Conservation (phyloP, 2,888 invertebrate genomes). For the Cephus rjabovi region DNA sequence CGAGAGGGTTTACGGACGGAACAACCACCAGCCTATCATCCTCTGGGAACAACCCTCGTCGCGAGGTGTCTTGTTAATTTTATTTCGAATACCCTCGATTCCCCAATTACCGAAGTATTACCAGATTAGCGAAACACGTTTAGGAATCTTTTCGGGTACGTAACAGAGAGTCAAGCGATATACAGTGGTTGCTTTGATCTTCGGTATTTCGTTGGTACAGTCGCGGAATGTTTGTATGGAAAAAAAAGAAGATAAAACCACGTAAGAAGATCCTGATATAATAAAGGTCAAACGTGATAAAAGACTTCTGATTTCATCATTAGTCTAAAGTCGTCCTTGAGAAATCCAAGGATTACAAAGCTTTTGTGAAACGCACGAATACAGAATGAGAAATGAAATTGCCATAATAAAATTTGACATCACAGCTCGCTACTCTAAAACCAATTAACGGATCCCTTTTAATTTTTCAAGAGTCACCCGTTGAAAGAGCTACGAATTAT, state of each 20-base stretch:
- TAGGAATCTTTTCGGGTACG: background rate
- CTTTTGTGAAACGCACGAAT: background rate
- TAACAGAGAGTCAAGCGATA: background rate
- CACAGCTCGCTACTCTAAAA: background rate
- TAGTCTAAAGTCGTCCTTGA: background rate
- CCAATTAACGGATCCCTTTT: constrained; percentile 17
- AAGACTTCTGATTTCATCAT: background rate
- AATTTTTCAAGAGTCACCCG: background rate
- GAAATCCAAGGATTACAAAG: background rate
- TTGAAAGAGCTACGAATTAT: background rate
- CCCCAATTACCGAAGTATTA: background rate
- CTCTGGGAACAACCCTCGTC: background rate
- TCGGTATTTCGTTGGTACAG: background rate
- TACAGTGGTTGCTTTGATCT: background rate
- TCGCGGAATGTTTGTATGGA: too few relatives aligned
- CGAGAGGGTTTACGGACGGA: background rate
- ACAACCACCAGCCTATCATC: background rate
- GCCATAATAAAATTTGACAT: constrained; percentile 13
- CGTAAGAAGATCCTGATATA: too few relatives aligned
- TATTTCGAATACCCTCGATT: background rate
- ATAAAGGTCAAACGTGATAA: background rate
- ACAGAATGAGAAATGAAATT: constrained; percentile 8
- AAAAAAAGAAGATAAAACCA: too few relatives aligned
- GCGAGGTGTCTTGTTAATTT: background rate
- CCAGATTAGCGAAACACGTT: background rate